phyloP scores from a whole-genome alignment of 2,113 vertebrate species.

The Melanerpes aurifrons region DNA sequence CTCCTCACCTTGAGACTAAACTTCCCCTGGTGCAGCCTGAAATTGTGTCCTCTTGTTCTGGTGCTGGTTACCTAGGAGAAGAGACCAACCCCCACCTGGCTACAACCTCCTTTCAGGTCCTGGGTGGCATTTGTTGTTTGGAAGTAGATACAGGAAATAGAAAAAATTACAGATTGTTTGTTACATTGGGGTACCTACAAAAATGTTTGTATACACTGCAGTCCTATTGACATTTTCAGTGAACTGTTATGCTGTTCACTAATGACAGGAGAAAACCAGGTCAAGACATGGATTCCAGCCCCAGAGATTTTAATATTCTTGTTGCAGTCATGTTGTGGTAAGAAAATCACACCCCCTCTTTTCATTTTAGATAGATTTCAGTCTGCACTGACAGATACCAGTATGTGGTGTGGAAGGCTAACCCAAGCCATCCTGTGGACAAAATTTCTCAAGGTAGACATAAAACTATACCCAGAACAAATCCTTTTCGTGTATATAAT shows the following conservation, averaged over 20 bases:
- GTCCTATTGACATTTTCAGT: not conserved
- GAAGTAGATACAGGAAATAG: slow-evolving; percentile 16
- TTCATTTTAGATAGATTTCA: slow-evolving; percentile 4
- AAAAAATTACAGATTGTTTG: slow-evolving; percentile 20
- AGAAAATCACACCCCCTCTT: not conserved
- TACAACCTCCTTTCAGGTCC: not conserved
- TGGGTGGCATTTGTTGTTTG: slow-evolving; percentile 25
- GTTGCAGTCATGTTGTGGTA: not conserved
- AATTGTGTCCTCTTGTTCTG: too few species aligned
- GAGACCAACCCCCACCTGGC: too few species aligned
- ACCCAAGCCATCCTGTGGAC: not conserved
- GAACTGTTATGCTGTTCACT: not conserved
- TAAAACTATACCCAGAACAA: not conserved
- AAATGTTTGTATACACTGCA: not conserved
- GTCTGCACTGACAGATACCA: not conserved
- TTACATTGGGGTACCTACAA: not conserved
- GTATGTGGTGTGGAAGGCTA: not conserved
- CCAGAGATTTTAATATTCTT: slow-evolving; percentile 20
- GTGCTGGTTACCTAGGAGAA: too few species aligned
- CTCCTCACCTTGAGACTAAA: too few species aligned
- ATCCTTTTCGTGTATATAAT: not conserved
- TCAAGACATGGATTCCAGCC: slow-evolving; percentile 18
- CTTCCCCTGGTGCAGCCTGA: too few species aligned
- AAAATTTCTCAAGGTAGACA: not conserved
- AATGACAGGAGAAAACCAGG: slow-evolving; percentile 54